Base-by-base conservation (phyloP, 2,888 invertebrate species). In the Hypomecis atomaria region DNA sequence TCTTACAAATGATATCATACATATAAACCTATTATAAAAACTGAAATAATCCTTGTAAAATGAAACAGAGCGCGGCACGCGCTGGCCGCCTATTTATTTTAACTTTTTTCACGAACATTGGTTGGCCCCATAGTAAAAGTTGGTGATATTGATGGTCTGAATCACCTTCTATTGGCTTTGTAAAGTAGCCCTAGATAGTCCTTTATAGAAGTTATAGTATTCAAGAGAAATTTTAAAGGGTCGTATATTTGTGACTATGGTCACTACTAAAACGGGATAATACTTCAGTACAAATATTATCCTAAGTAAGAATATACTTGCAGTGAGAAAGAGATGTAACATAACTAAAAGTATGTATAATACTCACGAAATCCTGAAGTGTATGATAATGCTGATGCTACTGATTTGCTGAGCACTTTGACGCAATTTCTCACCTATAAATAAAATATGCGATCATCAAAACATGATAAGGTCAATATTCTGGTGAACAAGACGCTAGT, bases 351-450 rank as follows among this genome's bases (percentile, higher is more conserved):
- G 23, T 23, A 23, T 23, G 23, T 2, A 23, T 2, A 23, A 23
- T 23, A 23, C 23, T 23, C 23, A 23, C 23, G 23, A 23, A 23
- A 23, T 23, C 23, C 23, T 2, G 23, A 23, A 23, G 23, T 23
- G 3, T 23, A 23, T 23, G 23, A 23, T 23, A 23, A 23, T 43
- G 67, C 45, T 23, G 62, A 63, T 10, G 69, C 59, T 36, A 66
- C 58, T 38, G 60, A 63, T 52, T 61, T 59, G 38, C 66, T 66
- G 5, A 69, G 63, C 4, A 67, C 69, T 11, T 48, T 37, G n/a
- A 59, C 59, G 42, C 66, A 67, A 58, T 70, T 65, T 53, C 67
- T 67, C 9, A 70, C 66, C 67, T 66, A 57, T 34, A 67, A 38
- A 38, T 38, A 38, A 38, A 38, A 38, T 38, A 38, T 8, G 38